A percentile compares a stretch with the other conserved stretches of the same genome.
Evolutionary conservation across 2,113 vertebrate species (phyloP).

Genomic region (Brachypodius melanocephalos): DNA sequence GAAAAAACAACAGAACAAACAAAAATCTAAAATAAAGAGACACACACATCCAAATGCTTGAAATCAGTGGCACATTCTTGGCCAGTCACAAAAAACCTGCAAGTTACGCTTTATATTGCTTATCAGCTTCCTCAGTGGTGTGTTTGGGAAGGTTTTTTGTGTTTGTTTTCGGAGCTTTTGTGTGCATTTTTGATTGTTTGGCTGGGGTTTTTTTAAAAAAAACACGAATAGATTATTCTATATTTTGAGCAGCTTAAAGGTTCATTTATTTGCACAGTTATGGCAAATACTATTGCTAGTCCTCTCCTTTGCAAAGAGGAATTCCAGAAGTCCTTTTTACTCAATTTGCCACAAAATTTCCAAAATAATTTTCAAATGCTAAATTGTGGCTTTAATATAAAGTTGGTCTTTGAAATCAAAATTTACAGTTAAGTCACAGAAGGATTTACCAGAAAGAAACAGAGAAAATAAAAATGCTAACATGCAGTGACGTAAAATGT

Average conservation of each 20-base stretch:
- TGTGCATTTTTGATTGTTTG: background rate
- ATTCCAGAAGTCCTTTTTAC: background rate
- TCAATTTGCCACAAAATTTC: background rate
- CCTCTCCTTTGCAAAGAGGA: background rate
- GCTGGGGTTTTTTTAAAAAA: background rate
- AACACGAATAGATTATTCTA: background rate
- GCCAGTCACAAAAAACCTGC: background rate
- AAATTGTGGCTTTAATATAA: background rate
- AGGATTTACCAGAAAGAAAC: background rate
- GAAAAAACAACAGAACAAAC: background rate
- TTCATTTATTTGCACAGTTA: background rate
- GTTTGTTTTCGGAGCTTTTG: background rate
- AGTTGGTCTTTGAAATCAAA: background rate
- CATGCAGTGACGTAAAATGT: background rate
- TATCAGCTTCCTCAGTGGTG: background rate
- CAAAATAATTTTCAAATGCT: background rate
- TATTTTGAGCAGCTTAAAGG: background rate
- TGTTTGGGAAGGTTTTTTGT: fast-evolving
- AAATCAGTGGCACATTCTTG: background rate
- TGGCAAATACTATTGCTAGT: background rate
- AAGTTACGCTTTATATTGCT: background rate
- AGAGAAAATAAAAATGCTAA: background rate
- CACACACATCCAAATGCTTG: background rate
- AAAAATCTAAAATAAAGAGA: background rate
- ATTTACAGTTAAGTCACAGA: background rate